Percentiles rank a stretch among this genome's conserved stretches.
Evolutionary conservation across 1,140 invertebrate species (phyloP).

Genomic region (Bactericera cockerelli): DNA sequence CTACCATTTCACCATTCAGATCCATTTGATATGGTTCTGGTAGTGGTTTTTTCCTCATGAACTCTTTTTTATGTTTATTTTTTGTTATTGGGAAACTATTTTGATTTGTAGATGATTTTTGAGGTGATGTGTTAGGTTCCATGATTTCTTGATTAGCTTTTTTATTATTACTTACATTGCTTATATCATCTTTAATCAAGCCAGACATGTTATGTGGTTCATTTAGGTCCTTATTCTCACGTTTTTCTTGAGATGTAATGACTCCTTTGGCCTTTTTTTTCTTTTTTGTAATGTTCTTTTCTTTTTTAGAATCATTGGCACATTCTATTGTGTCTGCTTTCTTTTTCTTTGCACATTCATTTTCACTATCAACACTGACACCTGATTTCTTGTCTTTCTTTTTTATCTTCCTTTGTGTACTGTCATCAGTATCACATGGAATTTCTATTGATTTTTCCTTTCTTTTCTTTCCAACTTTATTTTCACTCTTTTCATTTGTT

Average conservation of each 20-base stretch:
- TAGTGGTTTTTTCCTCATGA: constrained; percentile 20
- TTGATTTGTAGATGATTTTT: background rate
- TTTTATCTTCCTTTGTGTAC: constrained; percentile 13
- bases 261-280: too few species aligned
- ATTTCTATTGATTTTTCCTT: constrained; percentile 16
- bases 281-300: constrained; percentile 17
- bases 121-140: background rate
- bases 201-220: too few species aligned
- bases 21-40: constrained; percentile 12
- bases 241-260: too few species aligned
- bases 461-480: constrained; percentile 9
- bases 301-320: constrained; percentile 22
- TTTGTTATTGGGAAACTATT: constrained; percentile 14
- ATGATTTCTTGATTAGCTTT: background rate
- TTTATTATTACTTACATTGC: too few species aligned
- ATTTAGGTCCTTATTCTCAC: too few species aligned
- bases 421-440: constrained; percentile 9
- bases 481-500: background rate
- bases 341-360: constrained; percentile 17
- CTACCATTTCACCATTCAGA: constrained; percentile 43
- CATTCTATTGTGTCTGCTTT: constrained; percentile 15
- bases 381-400: constrained; percentile 16
- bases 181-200: too few species aligned
- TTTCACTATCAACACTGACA: background rate
- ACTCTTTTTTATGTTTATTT: constrained; percentile 17